phyloP scores from a whole-genome alignment of 2,113 vertebrate genomes.

The Spea bombifrons region DNA sequence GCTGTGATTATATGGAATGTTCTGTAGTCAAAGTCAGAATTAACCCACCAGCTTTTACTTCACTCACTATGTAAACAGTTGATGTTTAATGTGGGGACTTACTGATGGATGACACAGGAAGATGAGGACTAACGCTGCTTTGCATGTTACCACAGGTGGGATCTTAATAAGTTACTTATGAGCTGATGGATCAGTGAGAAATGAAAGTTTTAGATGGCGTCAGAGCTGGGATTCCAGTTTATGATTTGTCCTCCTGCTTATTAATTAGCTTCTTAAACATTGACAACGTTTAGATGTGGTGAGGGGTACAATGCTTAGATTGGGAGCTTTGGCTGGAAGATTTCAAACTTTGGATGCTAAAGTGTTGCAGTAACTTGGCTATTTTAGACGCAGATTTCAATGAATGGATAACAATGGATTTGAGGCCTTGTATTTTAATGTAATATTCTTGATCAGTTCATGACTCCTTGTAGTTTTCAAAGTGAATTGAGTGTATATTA shows the following conservation, averaged over 20 bases:
- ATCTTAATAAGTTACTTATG: slow-evolving; percentile 34
- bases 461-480: too few relatives aligned
- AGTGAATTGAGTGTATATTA: too few relatives aligned
- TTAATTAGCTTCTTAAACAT: slow-evolving; percentile 14
- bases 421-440: too few relatives aligned
- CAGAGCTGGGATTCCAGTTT: background rate
- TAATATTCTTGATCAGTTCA: too few relatives aligned
- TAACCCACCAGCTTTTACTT: slow-evolving; percentile 23
- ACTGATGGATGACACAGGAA: slow-evolving; percentile 25
- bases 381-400: too few relatives aligned
- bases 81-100: slow-evolving; percentile 7
- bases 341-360: background rate
- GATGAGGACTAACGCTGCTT: background rate
- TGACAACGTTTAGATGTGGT: background rate
- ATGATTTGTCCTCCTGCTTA: slow-evolving; percentile 8
- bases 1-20: slow-evolving; percentile 19
- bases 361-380: too few relatives aligned
- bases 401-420: too few relatives aligned
- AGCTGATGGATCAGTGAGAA: slow-evolving; percentile 20
- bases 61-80: slow-evolving; percentile 14
- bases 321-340: background rate
- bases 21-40: slow-evolving; percentile 26
- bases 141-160: slow-evolving; percentile 26
- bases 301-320: background rate
- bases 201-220: background rate